Percentiles rank a stretch among this genome's conserved stretches.
Conservation (phyloP, 2,888 invertebrate species). For the Lordiphosa fenestrarum region DNA sequence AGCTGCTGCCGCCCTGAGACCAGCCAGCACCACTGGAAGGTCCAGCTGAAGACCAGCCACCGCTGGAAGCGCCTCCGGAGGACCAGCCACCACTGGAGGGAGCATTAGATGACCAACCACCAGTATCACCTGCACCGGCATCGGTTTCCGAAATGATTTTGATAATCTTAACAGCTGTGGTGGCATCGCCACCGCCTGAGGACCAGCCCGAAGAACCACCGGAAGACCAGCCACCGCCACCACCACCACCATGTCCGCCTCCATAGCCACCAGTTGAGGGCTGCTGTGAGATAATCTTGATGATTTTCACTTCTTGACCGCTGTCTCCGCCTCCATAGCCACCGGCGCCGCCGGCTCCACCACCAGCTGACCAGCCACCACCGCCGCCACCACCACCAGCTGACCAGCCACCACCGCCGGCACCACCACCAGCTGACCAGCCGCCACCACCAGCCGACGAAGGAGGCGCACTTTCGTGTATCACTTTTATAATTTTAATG, state of each 20-base stretch:
- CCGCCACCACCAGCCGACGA: conserved; percentile 20
- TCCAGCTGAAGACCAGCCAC: conserved; percentile 42
- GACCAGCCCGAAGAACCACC: conserved; percentile 38
- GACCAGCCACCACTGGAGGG: conserved; percentile 28
- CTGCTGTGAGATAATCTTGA: conserved; percentile 56
- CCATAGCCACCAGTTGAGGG: conserved; percentile 47
- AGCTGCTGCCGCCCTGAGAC: conserved; percentile 51
- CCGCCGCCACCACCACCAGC: conserved; percentile 16
- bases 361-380: conserved; percentile 15
- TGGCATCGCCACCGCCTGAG: conserved; percentile 32
- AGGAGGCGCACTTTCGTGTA: conserved; percentile 51
- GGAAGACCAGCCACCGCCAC: conserved; percentile 20
- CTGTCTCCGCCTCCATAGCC: conserved; percentile 32
- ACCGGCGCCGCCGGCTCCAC: conserved; percentile 14
- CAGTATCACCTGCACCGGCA: conserved; percentile 29
- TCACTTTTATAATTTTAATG: conserved; percentile 56
- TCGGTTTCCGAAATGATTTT: conserved; percentile 49
- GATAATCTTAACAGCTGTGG: conserved; percentile 47
- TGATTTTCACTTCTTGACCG: conserved; percentile 53
- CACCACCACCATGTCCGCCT: conserved; percentile 42
- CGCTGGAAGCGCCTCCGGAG: conserved; percentile 36
- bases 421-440: conserved; percentile 32
- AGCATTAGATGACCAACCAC: conserved; percentile 55
- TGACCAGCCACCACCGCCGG: conserved; percentile 29
- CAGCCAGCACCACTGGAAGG: conserved; percentile 36